Base-by-base conservation (phyloP, 2,113 vertebrate species). In the Dipodomys spectabilis region DNA sequence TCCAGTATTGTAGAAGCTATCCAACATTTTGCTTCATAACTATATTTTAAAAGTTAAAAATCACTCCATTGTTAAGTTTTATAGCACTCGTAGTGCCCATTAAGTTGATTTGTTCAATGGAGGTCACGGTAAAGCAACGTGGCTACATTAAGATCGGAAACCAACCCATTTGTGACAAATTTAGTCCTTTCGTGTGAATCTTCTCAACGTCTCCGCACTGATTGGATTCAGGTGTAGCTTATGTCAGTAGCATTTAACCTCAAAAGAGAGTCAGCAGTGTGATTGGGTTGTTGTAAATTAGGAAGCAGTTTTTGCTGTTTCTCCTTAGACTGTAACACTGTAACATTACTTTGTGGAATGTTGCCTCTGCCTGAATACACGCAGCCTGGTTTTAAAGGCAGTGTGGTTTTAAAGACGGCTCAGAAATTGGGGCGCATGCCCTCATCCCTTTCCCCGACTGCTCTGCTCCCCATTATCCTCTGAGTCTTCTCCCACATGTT, bases 211-310 rank as follows among this genome's bases (percentile, higher is more conserved):
- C 80, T 49, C 23, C 88, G 83, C 35, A 80, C 88, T 98, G 98
- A 99, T 98, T 99, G 98, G 97, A 98, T 98, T 98, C 98, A 99
- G 98, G 98, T 98, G 98, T 96, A 98, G 97, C 92, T 96, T 93
- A 64, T 97, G 95, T 98, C 97, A 94, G 86, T 97, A 97, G 97
- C 96, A 96, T 98, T 98, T 98, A 97, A 98, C 96, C 97, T 98
- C 97, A 97, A 95, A 96, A 49, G 49, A 98, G 97, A 97, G 93
- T 35, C 94, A 96, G 96, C 97, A 92, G 25, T 87, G 86, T 92
- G 96, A 96, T 96, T 97, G 96, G 94, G 88, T 68, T 72, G 96
- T 95, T 95, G 95, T 97, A 98, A 95, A 97, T 97, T 96, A 80
- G 25, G 16, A 93, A 94, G 95, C 90, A 12, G 49, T 49, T 49